These are phyloP conservation scores for Metopia argyrocephala DNA, from an alignment of 2,888 invertebrate species.

Conservation along the genomic window DNA sequence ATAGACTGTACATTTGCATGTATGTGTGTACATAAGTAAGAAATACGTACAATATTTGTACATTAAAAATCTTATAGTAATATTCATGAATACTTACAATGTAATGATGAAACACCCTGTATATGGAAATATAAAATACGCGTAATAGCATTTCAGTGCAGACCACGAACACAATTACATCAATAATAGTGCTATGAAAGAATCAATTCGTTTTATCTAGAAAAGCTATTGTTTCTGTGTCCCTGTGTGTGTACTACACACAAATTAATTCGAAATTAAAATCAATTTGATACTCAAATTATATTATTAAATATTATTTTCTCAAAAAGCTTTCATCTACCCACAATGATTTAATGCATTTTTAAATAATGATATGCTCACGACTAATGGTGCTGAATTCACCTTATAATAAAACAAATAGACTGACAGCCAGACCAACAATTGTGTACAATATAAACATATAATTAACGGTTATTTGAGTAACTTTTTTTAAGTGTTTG, in stretches of 20 bases:
- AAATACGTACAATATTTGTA: background rate
- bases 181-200: background rate
- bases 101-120: slow-evolving; percentile 52
- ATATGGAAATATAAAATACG: slow-evolving; percentile 40
- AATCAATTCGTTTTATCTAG: background rate
- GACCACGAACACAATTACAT: background rate
- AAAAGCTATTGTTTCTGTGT: background rate
- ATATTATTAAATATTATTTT: slow-evolving; percentile 4
- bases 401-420: background rate
- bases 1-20: background rate
- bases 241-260: background rate
- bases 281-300: slow-evolving; percentile 2
- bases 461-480: background rate
- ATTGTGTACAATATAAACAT: background rate
- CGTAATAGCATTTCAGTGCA: slow-evolving; percentile 18
- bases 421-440: background rate
- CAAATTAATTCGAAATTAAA: background rate
- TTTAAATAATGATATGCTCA: background rate
- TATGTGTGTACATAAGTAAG: background rate
- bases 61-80: background rate
- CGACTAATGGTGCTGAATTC: background rate
- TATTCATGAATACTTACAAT: slow-evolving; percentile 12
- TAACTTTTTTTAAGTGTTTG: no score
- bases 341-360: background rate
- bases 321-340: background rate